These are phyloP conservation scores for Melanotaenia boesemani DNA, from an alignment of 2,797 vertebrate species.

Conservation along the genomic window DNA sequence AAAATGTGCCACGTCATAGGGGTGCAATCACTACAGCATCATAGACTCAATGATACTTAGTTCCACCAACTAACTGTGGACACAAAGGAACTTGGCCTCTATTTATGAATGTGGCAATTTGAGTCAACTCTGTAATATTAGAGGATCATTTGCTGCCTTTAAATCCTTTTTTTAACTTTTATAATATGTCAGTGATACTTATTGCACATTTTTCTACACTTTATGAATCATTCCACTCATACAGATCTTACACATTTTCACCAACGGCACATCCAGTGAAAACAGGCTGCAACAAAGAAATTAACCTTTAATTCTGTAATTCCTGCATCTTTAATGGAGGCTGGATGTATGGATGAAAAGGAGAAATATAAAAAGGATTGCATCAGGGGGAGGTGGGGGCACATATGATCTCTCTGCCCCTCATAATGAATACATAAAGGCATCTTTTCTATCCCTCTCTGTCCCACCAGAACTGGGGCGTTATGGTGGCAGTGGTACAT, in stretches of 20 bases:
- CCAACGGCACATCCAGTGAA: constrained; percentile 19
- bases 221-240: neutral
- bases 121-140: neutral
- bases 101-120: too few species aligned
- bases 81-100: too few species aligned
- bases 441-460: constrained; percentile 72
- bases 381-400: constrained; percentile 7
- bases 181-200: neutral
- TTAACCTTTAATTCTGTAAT: constrained; percentile 79
- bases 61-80: too few species aligned
- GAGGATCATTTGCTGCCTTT: neutral
- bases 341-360: neutral
- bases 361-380: constrained; percentile 9
- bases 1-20: too few species aligned
- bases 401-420: constrained; percentile 57
- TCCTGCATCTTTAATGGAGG: constrained; percentile 71
- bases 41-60: too few species aligned
- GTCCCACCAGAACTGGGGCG: constrained; percentile 87
- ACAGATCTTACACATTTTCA: neutral
- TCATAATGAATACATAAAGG: constrained; percentile 90
- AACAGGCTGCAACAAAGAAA: constrained; percentile 75
- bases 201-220: neutral
- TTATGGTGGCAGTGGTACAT: constrained; percentile 82
- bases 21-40: too few species aligned
- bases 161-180: neutral